These are phyloP conservation scores for Lepus townsendii DNA, from an alignment of 2,797 vertebrate genomes.

Conservation along the genomic window DNA sequence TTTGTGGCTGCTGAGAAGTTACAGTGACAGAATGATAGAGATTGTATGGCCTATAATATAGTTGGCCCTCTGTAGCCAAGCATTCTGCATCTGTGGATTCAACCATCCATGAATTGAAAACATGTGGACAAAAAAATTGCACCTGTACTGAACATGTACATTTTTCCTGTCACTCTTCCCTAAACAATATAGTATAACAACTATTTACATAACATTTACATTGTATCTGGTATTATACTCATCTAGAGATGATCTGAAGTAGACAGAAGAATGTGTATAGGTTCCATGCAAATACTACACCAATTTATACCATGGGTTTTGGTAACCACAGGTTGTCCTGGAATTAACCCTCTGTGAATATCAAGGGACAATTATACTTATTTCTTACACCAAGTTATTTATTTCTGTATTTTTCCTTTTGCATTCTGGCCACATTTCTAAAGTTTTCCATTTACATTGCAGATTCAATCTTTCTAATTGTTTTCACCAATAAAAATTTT, in stretches of 20 bases:
- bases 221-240: not conserved
- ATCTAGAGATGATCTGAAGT: not conserved
- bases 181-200: not conserved
- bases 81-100: not conserved
- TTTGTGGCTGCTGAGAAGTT: constrained; percentile 9
- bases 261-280: not conserved
- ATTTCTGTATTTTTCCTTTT: constrained; percentile 25
- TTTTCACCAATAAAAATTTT: constrained; percentile 42
- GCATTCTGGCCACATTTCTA: not conserved
- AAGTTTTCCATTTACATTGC: constrained; percentile 7
- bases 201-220: not conserved
- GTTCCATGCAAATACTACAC: not conserved
- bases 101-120: not conserved
- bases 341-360: not conserved
- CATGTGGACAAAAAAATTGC: not conserved
- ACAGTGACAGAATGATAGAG: not conserved
- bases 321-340: not conserved
- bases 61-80: not conserved
- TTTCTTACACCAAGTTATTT: not conserved
- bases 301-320: not conserved
- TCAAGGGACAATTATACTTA: not conserved
- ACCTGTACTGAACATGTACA: not conserved
- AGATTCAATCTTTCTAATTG: not conserved
- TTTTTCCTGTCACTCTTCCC: not conserved
- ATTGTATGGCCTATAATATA: not conserved